Conservation (phyloP, 2,797 vertebrate genomes). For the Hyperoplus immaculatus region DNA sequence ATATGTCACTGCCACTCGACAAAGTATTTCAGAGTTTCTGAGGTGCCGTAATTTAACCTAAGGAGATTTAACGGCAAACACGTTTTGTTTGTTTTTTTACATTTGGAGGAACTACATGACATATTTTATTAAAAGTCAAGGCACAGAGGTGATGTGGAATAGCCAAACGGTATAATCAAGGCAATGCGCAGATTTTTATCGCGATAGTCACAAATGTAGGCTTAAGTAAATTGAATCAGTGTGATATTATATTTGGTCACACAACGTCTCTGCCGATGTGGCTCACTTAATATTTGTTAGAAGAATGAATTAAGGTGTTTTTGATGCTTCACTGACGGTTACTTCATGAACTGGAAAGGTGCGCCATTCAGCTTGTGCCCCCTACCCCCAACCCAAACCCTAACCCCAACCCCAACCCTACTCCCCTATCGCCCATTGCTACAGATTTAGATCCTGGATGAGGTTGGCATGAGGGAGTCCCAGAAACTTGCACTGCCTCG, state of each 20-base stretch:
- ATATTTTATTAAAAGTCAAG: constrained; percentile 25
- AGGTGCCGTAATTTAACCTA: constrained; percentile 46
- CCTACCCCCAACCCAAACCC: constrained; percentile 46
- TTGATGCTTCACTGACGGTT: constrained; percentile 78
- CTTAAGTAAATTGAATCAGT: constrained; percentile 13
- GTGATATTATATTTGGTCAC: constrained; percentile 12
- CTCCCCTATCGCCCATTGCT: constrained; percentile 45
- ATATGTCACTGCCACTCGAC: constrained; percentile 47
- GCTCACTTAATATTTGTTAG: constrained; percentile 12
- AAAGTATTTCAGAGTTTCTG: constrained; percentile 46
- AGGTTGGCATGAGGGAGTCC: constrained; percentile 70
- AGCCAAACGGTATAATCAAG: constrained; percentile 8
- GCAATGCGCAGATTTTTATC: constrained; percentile 56
- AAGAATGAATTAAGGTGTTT: constrained; percentile 16
- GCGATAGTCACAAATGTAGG: background rate
- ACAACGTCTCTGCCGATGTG: constrained; percentile 35
- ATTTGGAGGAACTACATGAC: constrained; percentile 35
- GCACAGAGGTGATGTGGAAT: constrained; percentile 33
- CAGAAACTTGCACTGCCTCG: constrained; percentile 52
- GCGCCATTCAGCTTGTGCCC: constrained; percentile 68
- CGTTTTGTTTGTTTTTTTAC: constrained; percentile 33
- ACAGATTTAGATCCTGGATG: constrained; percentile 51
- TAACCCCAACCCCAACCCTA: constrained; percentile 38
- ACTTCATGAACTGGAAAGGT: constrained; percentile 84
- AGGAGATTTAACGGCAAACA: constrained; percentile 52